phyloP scores from a whole-genome alignment of 2,888 invertebrate genomes.

The Gastracanthus pulcherrimus region DNA sequence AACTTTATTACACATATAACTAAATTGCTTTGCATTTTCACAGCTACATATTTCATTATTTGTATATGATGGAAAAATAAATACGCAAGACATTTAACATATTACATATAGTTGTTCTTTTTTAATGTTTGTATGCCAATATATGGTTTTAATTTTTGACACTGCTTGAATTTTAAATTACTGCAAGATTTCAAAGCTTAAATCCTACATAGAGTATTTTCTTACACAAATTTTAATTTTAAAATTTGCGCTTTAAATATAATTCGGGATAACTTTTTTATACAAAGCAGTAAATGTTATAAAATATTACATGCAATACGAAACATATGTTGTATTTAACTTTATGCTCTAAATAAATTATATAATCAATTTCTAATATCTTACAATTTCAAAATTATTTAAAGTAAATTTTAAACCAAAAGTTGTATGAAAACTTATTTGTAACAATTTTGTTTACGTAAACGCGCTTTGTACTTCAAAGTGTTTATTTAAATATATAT shows the following conservation, averaged over 20 bases:
- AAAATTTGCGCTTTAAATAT: too few species aligned
- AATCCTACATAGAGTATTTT: too few species aligned
- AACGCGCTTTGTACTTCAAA: conserved; percentile 37
- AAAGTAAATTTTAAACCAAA: neutral
- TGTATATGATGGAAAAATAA: conserved; percentile 34
- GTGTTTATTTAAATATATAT: conserved; percentile 4
- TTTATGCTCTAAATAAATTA: neutral
- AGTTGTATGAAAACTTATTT: neutral
- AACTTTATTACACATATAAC: conserved; percentile 45
- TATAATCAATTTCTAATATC: neutral
- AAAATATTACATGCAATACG: neutral
- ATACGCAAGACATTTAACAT: conserved; percentile 38
- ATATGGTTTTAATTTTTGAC: too few species aligned
- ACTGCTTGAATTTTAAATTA: too few species aligned
- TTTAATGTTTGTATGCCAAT: conserved; percentile 15
- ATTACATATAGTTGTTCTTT: conserved; percentile 23
- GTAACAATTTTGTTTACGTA: neutral
- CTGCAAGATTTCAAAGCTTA: too few species aligned
- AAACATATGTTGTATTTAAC: too few species aligned
- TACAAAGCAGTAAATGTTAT: neutral
- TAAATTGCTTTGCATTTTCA: conserved; percentile 37
- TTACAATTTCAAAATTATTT: too few species aligned
- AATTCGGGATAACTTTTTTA: neutral
- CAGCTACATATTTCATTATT: conserved; percentile 32
- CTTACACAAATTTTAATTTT: too few species aligned